Conservation (phyloP, 2,113 vertebrate genomes). For the Accipiter cooperii region DNA sequence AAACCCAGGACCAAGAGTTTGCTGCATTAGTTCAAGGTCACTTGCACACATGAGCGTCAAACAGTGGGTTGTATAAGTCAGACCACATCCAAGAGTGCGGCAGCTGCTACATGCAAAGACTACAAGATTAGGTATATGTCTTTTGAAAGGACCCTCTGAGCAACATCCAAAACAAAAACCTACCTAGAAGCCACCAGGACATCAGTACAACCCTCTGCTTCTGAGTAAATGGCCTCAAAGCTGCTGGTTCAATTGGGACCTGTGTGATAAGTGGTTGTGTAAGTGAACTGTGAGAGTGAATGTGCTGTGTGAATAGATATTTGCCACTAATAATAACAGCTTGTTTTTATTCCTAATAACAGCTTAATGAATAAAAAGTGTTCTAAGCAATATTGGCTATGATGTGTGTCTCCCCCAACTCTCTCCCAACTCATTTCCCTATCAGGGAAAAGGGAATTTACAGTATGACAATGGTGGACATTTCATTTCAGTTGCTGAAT, state of each 20-base stretch:
- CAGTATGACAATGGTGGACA: background rate
- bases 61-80: background rate
- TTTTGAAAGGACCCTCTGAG: background rate
- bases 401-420: background rate
- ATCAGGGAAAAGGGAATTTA: background rate
- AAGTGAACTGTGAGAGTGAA: background rate
- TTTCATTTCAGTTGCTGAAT: background rate
- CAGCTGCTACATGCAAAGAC: background rate
- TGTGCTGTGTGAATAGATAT: background rate
- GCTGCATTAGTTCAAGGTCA: background rate
- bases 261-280: background rate
- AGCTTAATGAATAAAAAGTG: background rate
- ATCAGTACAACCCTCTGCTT: background rate
- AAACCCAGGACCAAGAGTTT: background rate
- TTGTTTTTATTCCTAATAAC: background rate
- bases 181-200: background rate
- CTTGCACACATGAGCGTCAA: background rate
- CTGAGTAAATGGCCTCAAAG: background rate
- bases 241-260: background rate
- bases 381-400: background rate
- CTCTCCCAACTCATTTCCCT: background rate
- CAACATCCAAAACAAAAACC: rapidly evolving
- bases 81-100: background rate
- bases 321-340: background rate
- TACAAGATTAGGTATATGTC: background rate